A percentile compares a stretch with the other conserved stretches of the same genome.
Conservation (phyloP, 2,888 invertebrate species). For the Synergus japonicus region DNA sequence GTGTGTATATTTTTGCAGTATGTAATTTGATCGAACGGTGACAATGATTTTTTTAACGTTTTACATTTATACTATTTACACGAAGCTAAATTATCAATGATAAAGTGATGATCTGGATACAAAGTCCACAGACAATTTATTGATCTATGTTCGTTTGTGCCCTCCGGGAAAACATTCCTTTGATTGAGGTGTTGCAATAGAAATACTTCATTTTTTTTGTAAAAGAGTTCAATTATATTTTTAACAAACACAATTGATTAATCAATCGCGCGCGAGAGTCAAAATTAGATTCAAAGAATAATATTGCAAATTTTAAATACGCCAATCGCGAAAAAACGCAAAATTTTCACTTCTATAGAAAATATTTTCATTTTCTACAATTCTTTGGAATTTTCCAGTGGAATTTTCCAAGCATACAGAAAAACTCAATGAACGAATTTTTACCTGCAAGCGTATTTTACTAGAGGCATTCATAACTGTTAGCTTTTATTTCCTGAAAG, state of each 20-base stretch:
- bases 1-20: not conserved
- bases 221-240: not conserved
- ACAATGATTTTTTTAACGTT: not conserved
- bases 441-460: too few species aligned
- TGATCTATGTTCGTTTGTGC: not conserved
- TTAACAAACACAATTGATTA: too few species aligned
- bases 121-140: constrained; percentile 22
- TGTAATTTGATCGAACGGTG: not conserved
- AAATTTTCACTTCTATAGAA: not conserved
- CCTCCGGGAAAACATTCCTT: not conserved
- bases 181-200: not conserved
- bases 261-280: too few species aligned
- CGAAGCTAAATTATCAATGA: not conserved
- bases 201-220: not conserved
- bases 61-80: not conserved
- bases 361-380: not conserved
- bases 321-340: not conserved
- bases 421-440: too few species aligned
- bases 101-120: constrained; percentile 23
- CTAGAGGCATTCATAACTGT: too few species aligned
- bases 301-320: too few species aligned
- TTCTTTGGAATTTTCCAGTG: too few species aligned
- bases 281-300: too few species aligned
- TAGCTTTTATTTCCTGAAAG: too few species aligned
- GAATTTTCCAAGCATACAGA: too few species aligned